Base-by-base conservation (phyloP, 2,888 invertebrate species). In the Leuctra nigra region DNA sequence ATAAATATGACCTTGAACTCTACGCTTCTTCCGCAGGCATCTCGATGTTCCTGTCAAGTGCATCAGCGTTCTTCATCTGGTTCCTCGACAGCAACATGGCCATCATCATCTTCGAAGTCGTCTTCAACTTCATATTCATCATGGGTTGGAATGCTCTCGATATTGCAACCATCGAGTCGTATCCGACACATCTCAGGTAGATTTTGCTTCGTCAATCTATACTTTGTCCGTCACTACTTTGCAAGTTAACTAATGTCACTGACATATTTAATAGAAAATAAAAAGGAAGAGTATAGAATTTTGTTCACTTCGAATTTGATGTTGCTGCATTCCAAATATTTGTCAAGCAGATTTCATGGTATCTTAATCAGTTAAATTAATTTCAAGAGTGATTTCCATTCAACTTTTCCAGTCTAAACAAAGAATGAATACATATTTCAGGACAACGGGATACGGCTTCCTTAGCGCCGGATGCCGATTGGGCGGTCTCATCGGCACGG, bases 131-230 rank as follows among this genome's bases (percentile, higher is more conserved):
- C 55, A 64, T 75, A 20, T 75, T 75, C 56, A 71, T 74, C 33
- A 66, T 71, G 22, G 75, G 72, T 50, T 76, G 75, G 74, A 75
- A 73, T 41, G 68, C 74, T 2, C 65, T 76, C 23, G 72, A 72
- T 54, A 67, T 75, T 23, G 69, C 71, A 35, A 74, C 75, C 24
- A 68, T 75, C 20, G 75, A 75, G 65, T 70, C 71, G 59, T 75
- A 73, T 62, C 74, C 75, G 7, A 72, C 74, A 11, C 71, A 73
- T 60, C 67, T 75, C 60, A 72, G 75, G 75, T 74, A 64, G 14
- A n/a, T n/a, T n/a, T n/a, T n/a, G n/a, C n/a, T n/a, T n/a, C n/a
- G n/a, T n/a, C n/a, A n/a, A n/a, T n/a, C n/a, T n/a, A n/a, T n/a
- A n/a, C n/a, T n/a, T n/a, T n/a, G n/a, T n/a, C n/a, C n/a, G n/a